These are phyloP conservation scores for Aporophyla nigra DNA, from an alignment of 2,888 invertebrate genomes.

Conservation along the genomic window DNA sequence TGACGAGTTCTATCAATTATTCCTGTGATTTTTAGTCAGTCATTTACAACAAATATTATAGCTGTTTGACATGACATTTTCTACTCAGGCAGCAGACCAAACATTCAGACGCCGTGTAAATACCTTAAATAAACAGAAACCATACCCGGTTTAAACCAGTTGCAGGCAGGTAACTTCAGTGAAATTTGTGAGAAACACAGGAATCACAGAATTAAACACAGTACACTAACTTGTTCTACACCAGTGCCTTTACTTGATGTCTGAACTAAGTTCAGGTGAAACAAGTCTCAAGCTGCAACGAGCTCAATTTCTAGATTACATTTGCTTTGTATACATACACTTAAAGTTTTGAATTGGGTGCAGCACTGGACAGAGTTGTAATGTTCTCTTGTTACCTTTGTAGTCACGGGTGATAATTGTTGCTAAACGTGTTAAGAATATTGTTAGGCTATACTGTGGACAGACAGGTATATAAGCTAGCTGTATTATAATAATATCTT, in stretches of 20 bases:
- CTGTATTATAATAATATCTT: neutral
- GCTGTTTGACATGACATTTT: neutral
- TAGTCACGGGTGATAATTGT: slow-evolving; percentile 9
- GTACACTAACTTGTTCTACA: slow-evolving; percentile 45
- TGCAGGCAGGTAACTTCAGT: slow-evolving; percentile 17
- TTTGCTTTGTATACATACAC: slow-evolving; percentile 46
- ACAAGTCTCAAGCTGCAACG: slow-evolving; percentile 46
- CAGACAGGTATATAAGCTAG: neutral
- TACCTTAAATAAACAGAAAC: slow-evolving; percentile 17
- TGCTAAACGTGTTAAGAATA: slow-evolving; percentile 3
- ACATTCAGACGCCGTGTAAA: slow-evolving; percentile 1
- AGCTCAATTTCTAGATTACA: slow-evolving; percentile 62
- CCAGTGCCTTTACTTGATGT: slow-evolving; percentile 52
- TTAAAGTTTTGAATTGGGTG: slow-evolving; percentile 50
- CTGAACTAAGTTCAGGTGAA: slow-evolving; percentile 57
- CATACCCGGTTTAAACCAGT: slow-evolving; percentile 31
- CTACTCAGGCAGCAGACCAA: neutral
- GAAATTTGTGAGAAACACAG: slow-evolving; percentile 51
- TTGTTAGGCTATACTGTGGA: neutral
- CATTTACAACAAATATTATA: neutral
- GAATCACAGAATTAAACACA: slow-evolving; percentile 61
- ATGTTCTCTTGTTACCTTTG: slow-evolving; percentile 5
- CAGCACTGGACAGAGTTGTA: slow-evolving; percentile 17
- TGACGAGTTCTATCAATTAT: too few relatives aligned
- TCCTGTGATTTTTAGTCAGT: neutral